These are phyloP conservation scores for Stegophylla sp. DNA, from an alignment of 2,888 invertebrate species.

Conservation along the genomic window DNA sequence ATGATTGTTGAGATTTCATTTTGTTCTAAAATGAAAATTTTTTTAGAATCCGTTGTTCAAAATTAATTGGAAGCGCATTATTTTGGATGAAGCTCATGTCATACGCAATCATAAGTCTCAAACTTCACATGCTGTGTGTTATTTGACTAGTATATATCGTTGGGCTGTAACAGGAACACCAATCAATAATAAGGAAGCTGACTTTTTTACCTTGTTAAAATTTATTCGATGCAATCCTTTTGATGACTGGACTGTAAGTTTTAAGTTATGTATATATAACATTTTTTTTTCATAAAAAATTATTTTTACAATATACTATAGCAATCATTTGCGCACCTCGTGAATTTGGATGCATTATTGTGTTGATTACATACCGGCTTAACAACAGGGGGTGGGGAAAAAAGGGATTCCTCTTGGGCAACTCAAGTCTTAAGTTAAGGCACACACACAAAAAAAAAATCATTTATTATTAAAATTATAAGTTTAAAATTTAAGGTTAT, in stretches of 20 bases:
- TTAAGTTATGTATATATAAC: not conserved
- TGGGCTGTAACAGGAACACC: conserved; percentile 95
- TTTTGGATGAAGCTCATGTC: conserved; percentile 92
- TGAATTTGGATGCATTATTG: not conserved
- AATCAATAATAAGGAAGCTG: conserved; percentile 89
- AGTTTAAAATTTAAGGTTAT: too few species aligned
- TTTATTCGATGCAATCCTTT: conserved; percentile 88
- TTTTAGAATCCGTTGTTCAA: conserved; percentile 70
- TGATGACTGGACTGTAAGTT: conserved; percentile 75
- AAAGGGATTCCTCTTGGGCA: too few species aligned
- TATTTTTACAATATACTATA: not conserved
- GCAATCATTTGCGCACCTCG: not conserved
- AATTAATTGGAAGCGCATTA: conserved; percentile 82
- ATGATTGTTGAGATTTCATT: not conserved
- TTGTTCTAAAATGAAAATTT: not conserved
- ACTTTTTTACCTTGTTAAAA: conserved; percentile 79
- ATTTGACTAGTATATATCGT: conserved; percentile 71
- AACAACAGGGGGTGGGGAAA: conserved; percentile 77
- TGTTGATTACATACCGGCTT: not conserved
- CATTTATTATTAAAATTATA: too few species aligned
- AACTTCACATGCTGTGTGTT: conserved; percentile 76
- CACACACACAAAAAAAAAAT: conserved; percentile 86
- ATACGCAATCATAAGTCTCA: conserved; percentile 86
- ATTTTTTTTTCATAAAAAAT: not conserved
- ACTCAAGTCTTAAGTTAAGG: too few species aligned